phyloP scores from a whole-genome alignment of 1,140 invertebrate genomes.

The Grapholita molesta region DNA sequence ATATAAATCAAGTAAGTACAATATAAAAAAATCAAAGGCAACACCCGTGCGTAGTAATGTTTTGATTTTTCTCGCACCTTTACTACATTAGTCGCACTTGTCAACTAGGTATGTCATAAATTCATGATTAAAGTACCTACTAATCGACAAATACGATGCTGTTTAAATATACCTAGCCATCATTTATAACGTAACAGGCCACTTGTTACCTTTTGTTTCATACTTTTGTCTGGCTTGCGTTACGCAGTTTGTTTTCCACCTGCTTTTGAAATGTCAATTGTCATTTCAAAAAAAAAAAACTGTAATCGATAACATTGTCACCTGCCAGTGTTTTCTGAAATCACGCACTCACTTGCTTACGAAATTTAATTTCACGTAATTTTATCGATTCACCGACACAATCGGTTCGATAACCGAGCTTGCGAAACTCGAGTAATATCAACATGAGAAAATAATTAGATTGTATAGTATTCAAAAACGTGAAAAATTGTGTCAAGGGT shows the following conservation, averaged over 20 bases:
- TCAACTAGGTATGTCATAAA: too few relatives aligned
- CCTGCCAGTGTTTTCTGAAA: constrained; percentile 13
- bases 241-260: background rate
- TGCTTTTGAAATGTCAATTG: background rate
- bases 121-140: too few relatives aligned
- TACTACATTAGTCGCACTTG: too few relatives aligned
- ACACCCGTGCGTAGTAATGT: too few relatives aligned
- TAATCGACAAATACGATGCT: too few relatives aligned
- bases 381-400: constrained; percentile 41
- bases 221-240: background rate
- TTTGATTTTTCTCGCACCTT: too few relatives aligned
- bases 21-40: too few relatives aligned
- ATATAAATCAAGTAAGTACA: too few relatives aligned
- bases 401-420: constrained; percentile 40
- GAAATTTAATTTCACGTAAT: constrained; percentile 41
- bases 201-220: background rate
- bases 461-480: constrained; percentile 37
- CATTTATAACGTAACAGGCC: too few relatives aligned
- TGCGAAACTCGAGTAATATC: constrained; percentile 36
- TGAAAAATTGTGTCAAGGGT: constrained; percentile 54
- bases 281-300: constrained; percentile 7
- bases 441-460: constrained; percentile 22
- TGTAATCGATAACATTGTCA: constrained; percentile 8
- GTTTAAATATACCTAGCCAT: too few relatives aligned
- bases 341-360: constrained; percentile 28